phyloP scores from a whole-genome alignment of 2,888 invertebrate species.

The Callosobruchus maculatus region DNA sequence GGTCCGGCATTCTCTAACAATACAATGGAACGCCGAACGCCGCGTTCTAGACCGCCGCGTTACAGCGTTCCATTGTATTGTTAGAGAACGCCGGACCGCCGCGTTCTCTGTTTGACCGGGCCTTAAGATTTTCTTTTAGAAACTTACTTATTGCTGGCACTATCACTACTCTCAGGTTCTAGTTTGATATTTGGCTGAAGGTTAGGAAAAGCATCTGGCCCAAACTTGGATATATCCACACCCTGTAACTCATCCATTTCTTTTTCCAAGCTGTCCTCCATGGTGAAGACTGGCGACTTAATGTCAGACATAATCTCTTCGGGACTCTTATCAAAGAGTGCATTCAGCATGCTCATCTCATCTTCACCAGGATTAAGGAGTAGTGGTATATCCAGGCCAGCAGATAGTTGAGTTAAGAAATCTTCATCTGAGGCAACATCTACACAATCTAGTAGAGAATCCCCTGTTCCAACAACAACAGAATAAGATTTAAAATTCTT shows the following conservation, averaged over 20 bases:
- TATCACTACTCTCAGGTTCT: constrained; percentile 25
- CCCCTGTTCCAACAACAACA: too few relatives aligned
- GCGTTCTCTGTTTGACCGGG: too few relatives aligned
- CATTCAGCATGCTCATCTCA: constrained; percentile 40
- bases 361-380: constrained; percentile 43
- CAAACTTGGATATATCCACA: constrained; percentile 29
- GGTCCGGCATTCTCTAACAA: too few relatives aligned
- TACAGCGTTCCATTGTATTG: too few relatives aligned
- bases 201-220: constrained; percentile 30
- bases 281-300: constrained; percentile 27
- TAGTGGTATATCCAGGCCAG: constrained; percentile 44
- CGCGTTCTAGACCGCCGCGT: too few relatives aligned
- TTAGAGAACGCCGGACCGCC: too few relatives aligned
- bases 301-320: constrained; percentile 44
- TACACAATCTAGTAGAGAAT: constrained; percentile 33
- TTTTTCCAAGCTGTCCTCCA: constrained; percentile 19
- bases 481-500: too few relatives aligned
- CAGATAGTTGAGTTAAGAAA: constrained; percentile 43
- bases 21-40: too few relatives aligned
- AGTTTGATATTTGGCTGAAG: constrained; percentile 35
- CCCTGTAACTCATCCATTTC: constrained; percentile 25
- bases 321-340: constrained; percentile 41
- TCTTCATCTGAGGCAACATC: constrained; percentile 44
- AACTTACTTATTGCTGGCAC: background rate
- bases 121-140: too few relatives aligned